Evolutionary conservation across 2,113 vertebrate genomes (phyloP).

Genomic region (Lanius ludovicianus): DNA sequence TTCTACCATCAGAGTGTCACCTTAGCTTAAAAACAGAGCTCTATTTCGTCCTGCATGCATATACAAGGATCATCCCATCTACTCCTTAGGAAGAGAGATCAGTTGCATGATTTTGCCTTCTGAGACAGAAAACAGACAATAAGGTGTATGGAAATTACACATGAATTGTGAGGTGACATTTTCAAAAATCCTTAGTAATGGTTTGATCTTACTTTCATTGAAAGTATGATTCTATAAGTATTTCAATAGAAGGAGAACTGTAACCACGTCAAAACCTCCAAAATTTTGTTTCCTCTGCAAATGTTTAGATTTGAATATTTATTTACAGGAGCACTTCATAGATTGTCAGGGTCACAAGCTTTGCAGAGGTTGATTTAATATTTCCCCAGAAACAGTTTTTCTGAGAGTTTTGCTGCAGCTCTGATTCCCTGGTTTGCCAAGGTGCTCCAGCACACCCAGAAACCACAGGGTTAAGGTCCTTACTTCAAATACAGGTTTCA

Average conservation of each 20-base stretch:
- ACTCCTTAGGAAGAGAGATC: not conserved
- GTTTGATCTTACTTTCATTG: not conserved
- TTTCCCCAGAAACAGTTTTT: not conserved
- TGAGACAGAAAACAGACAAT: not conserved
- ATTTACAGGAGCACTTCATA: not conserved
- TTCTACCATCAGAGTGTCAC: not conserved
- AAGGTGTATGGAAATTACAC: not conserved
- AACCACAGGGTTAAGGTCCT: not conserved
- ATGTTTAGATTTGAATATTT: not conserved
- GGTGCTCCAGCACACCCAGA: not conserved
- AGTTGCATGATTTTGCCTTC: not conserved
- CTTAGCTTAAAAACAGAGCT: not conserved
- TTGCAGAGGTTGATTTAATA: not conserved
- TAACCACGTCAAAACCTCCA: rapidly evolving
- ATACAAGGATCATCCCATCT: not conserved
- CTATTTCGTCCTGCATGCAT: not conserved
- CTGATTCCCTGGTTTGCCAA: not conserved
- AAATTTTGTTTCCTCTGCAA: not conserved
- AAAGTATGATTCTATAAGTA: not conserved
- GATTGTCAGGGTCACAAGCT: not conserved
- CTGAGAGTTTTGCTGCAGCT: rapidly evolving
- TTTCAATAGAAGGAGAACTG: not conserved
- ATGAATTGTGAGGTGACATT: not conserved
- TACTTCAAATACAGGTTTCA: not conserved
- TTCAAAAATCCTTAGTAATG: not conserved